phyloP scores from a whole-genome alignment of 2,797 vertebrate genomes.

The Esox lucius region DNA sequence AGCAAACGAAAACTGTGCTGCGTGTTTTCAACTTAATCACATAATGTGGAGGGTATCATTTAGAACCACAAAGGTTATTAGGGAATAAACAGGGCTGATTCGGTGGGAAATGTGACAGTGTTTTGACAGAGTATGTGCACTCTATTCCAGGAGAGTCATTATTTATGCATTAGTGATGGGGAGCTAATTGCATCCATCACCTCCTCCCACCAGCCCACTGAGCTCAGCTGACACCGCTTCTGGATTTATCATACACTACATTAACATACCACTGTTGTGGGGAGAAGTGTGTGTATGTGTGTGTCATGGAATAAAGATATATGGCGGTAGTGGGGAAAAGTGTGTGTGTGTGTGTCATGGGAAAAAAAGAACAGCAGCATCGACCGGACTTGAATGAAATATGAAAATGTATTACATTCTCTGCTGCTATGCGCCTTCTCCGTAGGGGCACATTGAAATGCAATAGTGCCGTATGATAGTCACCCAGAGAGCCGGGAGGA shows the following conservation, averaged over 20 bases:
- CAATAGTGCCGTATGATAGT: slow-evolving; percentile 3
- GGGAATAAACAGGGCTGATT: slow-evolving; percentile 22
- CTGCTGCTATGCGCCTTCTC: slow-evolving; percentile 6
- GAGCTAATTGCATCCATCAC: slow-evolving; percentile 71
- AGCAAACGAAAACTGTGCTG: not conserved
- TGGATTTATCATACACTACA: slow-evolving; percentile 44
- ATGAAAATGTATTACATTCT: slow-evolving; percentile 27
- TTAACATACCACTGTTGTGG: slow-evolving; percentile 43
- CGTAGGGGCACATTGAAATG: slow-evolving; percentile 13
- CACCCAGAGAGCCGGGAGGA: not conserved
- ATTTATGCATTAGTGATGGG: slow-evolving; percentile 70
- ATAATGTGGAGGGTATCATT: not conserved
- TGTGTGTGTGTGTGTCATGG: not conserved
- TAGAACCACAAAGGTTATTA: not conserved
- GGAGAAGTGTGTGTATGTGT: not conserved
- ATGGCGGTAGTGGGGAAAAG: too few species aligned
- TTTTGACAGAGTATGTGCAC: slow-evolving; percentile 51
- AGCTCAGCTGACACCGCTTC: slow-evolving; percentile 50
- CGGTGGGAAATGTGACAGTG: slow-evolving; percentile 39
- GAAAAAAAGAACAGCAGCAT: not conserved
- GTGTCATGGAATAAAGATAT: not conserved
- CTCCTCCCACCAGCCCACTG: slow-evolving; percentile 36
- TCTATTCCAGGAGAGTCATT: slow-evolving; percentile 57
- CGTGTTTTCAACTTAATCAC: not conserved
- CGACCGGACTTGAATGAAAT: slow-evolving; percentile 27